A percentile compares a stretch with the other conserved stretches of the same genome.
Conservation (phyloP, 2,113 vertebrate species). For the Hydropotes inermis region DNA sequence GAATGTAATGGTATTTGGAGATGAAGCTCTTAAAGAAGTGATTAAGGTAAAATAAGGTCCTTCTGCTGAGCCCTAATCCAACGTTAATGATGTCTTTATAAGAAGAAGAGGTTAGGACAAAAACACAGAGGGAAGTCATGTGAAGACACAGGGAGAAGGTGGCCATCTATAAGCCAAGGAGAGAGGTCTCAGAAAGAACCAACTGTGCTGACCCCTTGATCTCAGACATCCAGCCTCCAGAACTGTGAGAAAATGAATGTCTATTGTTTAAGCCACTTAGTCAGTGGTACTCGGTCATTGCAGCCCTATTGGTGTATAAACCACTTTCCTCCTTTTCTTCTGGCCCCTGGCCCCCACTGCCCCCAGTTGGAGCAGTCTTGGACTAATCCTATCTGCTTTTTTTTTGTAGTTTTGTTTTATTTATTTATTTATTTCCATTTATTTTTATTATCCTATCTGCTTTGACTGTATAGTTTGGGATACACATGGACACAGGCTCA, state of each 20-base stretch:
- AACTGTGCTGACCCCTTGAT: too few species aligned
- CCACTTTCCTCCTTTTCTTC: background rate
- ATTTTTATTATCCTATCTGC: background rate
- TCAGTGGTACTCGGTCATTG: background rate
- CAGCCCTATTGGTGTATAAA: background rate
- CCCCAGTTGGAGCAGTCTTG: background rate
- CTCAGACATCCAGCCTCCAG: background rate
- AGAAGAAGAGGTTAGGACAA: background rate
- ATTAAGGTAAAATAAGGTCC: background rate
- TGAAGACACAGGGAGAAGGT: background rate
- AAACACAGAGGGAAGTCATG: background rate
- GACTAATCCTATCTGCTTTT: background rate
- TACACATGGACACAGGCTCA: background rate
- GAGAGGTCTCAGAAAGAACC: background rate
- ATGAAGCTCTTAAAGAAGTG: background rate
- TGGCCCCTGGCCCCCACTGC: fast-evolving
- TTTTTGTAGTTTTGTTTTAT: too few species aligned
- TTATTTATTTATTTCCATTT: too few species aligned
- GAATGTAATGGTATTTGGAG: background rate
- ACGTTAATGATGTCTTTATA: background rate
- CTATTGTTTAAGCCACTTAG: background rate
- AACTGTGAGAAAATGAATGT: background rate
- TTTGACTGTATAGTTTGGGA: background rate
- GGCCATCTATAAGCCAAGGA: background rate
- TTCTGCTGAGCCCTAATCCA: background rate